Conservation (phyloP, 2,113 vertebrate species). For the Gallinago media region DNA sequence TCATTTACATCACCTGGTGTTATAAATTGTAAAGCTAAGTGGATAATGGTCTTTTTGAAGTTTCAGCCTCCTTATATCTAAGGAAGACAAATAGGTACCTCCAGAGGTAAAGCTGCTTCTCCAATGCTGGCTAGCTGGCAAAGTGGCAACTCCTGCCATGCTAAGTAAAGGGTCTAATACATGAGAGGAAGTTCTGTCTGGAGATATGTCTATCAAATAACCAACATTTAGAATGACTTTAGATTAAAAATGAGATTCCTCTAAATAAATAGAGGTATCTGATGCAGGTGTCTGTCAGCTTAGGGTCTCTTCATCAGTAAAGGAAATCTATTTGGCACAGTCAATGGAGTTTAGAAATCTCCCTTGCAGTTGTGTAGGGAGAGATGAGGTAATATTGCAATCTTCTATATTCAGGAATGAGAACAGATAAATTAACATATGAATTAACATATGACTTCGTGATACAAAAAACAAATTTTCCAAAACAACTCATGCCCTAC, state of each 20-base stretch:
- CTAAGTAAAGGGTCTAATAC: fast-evolving
- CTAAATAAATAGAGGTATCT: not conserved
- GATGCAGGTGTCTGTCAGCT: not conserved
- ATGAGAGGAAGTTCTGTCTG: not conserved
- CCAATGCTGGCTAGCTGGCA: fast-evolving
- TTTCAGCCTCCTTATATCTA: not conserved
- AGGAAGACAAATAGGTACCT: not conserved
- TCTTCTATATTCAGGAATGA: not conserved
- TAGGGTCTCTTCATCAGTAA: not conserved
- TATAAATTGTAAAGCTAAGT: not conserved
- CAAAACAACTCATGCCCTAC: not conserved
- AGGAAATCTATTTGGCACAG: fast-evolving
- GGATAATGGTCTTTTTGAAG: not conserved
- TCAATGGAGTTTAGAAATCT: not conserved
- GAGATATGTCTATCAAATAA: not conserved
- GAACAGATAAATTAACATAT: not conserved
- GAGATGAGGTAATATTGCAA: not conserved
- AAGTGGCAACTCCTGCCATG: not conserved
- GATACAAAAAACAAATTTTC: not conserved
- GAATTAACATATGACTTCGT: fast-evolving
- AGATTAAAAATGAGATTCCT: not conserved
- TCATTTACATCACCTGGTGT: not conserved
- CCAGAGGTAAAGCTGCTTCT: not conserved
- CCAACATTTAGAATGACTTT: not conserved
- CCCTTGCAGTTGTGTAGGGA: not conserved